Evolutionary conservation across 2,113 vertebrate genomes (phyloP), one percentile per base, ranked within the genome.

Genomic region (Isichthys henryi): DNA sequence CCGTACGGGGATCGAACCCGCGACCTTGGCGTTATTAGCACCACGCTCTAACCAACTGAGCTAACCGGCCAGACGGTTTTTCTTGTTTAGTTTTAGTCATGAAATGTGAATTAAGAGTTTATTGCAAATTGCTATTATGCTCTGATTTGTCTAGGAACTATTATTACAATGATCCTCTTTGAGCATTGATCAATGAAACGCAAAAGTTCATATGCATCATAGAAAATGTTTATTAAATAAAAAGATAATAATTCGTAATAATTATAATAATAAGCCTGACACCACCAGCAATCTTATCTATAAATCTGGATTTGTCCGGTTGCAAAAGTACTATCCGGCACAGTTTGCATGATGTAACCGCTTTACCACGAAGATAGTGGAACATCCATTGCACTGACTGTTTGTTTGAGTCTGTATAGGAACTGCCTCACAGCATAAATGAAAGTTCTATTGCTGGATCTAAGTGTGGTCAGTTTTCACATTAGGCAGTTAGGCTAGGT

Each of bases 21-120:
- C 91, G 91, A 93, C 92, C 92, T 93, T 93, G 92, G 91, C 91
- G 90, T 92, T 91, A 93, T 92, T 92, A 92, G 91, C 92, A 93
- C 91, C 92, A 92, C 91, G 92, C 92, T 92, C 92, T 92, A 92
- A 92, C 93, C 93, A 93, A 90, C 90, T 92, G 91, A 92, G 91
- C 91, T 92, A 93, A 87, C 85, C 85, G 85, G 85, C 85, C 85
- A 43, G 2, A 13, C 11, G 1, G 0, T 0, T 3, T n/a, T 35
- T 0, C 1, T 2, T 0, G 10, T 0, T 3, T 35, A 35, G 3
- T 74, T 10, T 13, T 35, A 15, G 0, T 74, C 1, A 7, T 58
- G 7, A 58, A 9, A n/a, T 62, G 56, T 62, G 6, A 27, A 70
- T 27, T 3, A 66, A 27, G 8, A 23, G 6, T 23, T 66, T 9